These are phyloP conservation scores for Caenorhabditis sp. DNA, from an alignment of 2,888 invertebrate genomes.

Conservation along the genomic window DNA sequence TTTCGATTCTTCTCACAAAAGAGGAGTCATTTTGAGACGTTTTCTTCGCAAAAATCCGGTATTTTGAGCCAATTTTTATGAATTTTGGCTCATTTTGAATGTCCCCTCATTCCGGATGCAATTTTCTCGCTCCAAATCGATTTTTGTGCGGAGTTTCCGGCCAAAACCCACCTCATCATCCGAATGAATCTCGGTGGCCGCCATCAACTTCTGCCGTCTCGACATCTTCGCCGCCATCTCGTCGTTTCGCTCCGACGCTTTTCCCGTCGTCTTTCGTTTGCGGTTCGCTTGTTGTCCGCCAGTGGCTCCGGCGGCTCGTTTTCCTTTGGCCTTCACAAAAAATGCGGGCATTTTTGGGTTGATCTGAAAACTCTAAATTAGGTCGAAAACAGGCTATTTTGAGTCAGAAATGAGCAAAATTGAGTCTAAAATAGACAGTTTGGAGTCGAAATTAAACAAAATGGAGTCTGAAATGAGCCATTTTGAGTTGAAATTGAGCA, in stretches of 20 bases:
- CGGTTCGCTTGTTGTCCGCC: neutral
- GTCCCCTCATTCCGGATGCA: neutral
- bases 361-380: neutral
- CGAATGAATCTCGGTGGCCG: constrained; percentile 68
- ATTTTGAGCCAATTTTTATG: neutral
- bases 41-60: too few species aligned
- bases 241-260: constrained; percentile 52
- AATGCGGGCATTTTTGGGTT: constrained; percentile 69
- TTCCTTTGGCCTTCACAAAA: constrained; percentile 60
- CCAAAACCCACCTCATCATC: constrained; percentile 73
- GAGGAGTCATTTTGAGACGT: neutral
- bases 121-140: neutral
- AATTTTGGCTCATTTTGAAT: neutral
- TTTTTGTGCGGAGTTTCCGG: too few species aligned
- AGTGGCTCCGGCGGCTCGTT: neutral
- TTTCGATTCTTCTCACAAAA: too few species aligned
- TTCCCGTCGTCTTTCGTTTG: constrained; percentile 26
- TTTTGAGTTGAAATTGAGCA: neutral
- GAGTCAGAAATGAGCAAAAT: neutral
- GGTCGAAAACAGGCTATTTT: too few species aligned
- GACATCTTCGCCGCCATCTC: constrained; percentile 67
- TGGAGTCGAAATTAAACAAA: neutral
- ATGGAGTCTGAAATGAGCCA: neutral
- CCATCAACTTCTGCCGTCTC: constrained; percentile 67
- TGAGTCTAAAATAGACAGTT: neutral